These are phyloP conservation scores for Drosophila melanosoma DNA, from an alignment of 2,888 invertebrate genomes.

Conservation along the genomic window DNA sequence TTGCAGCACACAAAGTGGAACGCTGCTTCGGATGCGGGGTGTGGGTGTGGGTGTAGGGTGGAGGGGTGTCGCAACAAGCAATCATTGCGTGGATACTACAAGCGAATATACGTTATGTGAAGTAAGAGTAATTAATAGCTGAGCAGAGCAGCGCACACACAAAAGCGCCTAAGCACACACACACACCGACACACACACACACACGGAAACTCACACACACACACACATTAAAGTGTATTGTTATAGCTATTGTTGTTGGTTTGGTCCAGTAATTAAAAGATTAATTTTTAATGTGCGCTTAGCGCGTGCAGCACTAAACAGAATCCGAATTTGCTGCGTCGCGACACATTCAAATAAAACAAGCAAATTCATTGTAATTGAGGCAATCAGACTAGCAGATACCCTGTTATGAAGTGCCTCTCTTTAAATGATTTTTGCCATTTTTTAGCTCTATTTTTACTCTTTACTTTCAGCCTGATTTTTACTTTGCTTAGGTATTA, in stretches of 20 bases:
- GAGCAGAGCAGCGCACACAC: slow-evolving; percentile 17
- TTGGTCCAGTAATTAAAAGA: slow-evolving; percentile 72
- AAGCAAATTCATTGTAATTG: too few relatives aligned
- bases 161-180: slow-evolving; percentile 36
- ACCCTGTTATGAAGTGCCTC: neutral
- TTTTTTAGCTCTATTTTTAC: neutral
- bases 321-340: slow-evolving; percentile 22
- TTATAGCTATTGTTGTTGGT: slow-evolving; percentile 25
- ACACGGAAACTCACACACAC: slow-evolving; percentile 18
- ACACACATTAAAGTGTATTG: slow-evolving; percentile 6
- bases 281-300: slow-evolving; percentile 76
- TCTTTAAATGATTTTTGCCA: neutral
- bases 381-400: neutral
- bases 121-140: slow-evolving; percentile 57
- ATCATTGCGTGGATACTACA: slow-evolving; percentile 15
- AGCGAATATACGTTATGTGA: slow-evolving; percentile 20
- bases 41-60: neutral
- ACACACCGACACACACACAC: slow-evolving; percentile 19
- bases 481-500: neutral
- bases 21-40: neutral
- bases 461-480: neutral
- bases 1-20: slow-evolving; percentile 29
- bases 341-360: slow-evolving; percentile 19
- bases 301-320: slow-evolving; percentile 33
- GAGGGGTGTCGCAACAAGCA: slow-evolving; percentile 18